phyloP scores from a whole-genome alignment of 2,888 invertebrate species.

The Lampropteryx suffumata region DNA sequence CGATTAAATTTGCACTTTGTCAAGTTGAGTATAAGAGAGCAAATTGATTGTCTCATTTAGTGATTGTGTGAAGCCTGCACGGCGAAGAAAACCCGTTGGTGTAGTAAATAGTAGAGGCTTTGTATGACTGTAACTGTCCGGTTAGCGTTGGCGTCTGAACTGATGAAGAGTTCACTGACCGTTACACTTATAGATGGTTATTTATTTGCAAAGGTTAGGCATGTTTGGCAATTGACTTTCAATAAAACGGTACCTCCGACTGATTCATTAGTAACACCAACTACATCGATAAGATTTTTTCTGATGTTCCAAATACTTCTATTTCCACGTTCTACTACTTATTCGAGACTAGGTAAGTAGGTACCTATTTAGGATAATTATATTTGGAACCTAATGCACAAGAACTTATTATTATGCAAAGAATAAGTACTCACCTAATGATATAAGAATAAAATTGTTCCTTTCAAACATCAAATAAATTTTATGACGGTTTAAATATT shows the following conservation, averaged over 20 bases:
- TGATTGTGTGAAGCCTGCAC: conserved; percentile 5
- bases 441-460: conserved; percentile 5
- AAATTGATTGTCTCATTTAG: conserved; percentile 4
- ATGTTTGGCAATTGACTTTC: conserved; percentile 14
- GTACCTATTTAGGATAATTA: too few relatives aligned
- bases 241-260: conserved; percentile 1
- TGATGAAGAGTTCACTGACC: conserved; percentile 37
- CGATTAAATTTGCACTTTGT: conserved; percentile 9
- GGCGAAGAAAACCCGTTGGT: conserved; percentile 14
- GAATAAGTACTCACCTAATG: too few relatives aligned
- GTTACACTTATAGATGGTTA: conserved; percentile 31
- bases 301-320: too few relatives aligned
- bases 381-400: too few relatives aligned
- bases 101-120: conserved; percentile 21
- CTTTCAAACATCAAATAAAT: conserved; percentile 19
- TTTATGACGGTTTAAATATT: conserved; percentile 21
- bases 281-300: too few relatives aligned
- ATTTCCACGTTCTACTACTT: too few relatives aligned
- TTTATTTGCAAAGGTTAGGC: conserved; percentile 20
- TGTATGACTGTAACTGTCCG: conserved; percentile 32
- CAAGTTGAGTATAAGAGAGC: not conserved
- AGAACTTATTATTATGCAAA: too few relatives aligned
- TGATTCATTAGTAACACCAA: not conserved
- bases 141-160: conserved; percentile 21
- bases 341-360: too few relatives aligned